Conservation (phyloP, 2,888 invertebrate genomes). For the Athalia rosae region DNA sequence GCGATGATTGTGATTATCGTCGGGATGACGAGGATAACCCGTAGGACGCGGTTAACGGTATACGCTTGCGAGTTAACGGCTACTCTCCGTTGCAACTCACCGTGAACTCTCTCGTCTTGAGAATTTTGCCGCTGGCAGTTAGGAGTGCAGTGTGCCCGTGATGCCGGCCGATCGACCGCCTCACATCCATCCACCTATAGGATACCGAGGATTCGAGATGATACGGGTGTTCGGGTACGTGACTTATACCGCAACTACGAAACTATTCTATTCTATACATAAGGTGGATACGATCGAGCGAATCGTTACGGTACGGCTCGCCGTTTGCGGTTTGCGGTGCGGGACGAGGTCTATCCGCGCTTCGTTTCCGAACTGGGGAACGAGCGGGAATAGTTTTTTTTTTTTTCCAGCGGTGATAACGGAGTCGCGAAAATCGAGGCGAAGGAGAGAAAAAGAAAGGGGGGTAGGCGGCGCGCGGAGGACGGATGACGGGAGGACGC, state of each 20-base stretch:
- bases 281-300: background rate
- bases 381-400: no score
- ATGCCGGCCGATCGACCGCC: conserved; percentile 22
- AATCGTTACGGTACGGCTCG: no score
- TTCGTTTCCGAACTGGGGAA: no score
- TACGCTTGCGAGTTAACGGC: conserved; percentile 27
- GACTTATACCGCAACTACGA: conserved; percentile 13
- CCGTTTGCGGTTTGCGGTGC: no score
- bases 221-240: conserved; percentile 32
- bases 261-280: background rate
- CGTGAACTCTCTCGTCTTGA: background rate
- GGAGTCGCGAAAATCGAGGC: background rate
- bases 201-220: background rate
- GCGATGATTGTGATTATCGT: background rate
- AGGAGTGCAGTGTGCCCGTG: background rate
- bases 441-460: background rate
- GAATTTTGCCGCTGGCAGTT: conserved; percentile 33
- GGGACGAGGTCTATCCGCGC: no score
- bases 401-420: no score
- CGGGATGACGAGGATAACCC: background rate
- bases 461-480: background rate
- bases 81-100: background rate
- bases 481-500: background rate
- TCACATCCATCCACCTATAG: background rate
- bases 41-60: conserved; percentile 31